Percentiles rank a stretch among this genome's conserved stretches.
These are phyloP conservation scores for Octopus bimaculoides DNA, from an alignment of 1,140 invertebrate species.

Conservation along the genomic window DNA sequence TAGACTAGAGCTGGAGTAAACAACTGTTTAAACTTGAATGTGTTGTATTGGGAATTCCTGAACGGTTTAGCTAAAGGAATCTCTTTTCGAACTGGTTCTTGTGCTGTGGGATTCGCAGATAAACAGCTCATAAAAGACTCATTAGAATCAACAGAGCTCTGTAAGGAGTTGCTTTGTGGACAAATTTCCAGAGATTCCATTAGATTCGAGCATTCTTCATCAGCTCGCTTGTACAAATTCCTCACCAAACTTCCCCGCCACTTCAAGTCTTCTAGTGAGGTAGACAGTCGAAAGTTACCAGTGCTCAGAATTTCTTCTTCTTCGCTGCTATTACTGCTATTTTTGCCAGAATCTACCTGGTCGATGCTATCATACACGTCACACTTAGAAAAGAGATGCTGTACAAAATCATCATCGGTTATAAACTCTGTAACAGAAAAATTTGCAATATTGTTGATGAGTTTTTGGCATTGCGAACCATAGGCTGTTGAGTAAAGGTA, in stretches of 20 bases:
- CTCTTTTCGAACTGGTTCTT: background rate
- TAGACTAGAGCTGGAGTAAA: background rate
- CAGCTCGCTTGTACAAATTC: background rate
- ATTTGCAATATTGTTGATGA: background rate
- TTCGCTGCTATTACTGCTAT: background rate
- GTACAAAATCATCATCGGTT: background rate
- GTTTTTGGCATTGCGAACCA: background rate
- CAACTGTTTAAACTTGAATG: background rate
- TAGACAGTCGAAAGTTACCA: background rate
- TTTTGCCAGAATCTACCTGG: background rate
- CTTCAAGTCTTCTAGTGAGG: background rate
- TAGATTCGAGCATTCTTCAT: constrained; percentile 1
- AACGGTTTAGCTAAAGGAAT: background rate
- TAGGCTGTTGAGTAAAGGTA: background rate
- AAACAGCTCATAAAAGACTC: background rate
- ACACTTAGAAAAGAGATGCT: background rate
- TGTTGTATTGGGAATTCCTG: background rate
- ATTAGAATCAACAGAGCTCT: background rate
- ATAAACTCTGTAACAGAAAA: background rate
- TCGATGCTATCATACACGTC: no score
- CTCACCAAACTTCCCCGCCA: background rate
- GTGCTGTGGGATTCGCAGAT: background rate
- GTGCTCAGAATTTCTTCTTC: background rate
- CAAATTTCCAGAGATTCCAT: background rate
- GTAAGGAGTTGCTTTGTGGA: background rate